phyloP scores from a whole-genome alignment of 2,888 invertebrate species.

The Anthoptus insignis region DNA sequence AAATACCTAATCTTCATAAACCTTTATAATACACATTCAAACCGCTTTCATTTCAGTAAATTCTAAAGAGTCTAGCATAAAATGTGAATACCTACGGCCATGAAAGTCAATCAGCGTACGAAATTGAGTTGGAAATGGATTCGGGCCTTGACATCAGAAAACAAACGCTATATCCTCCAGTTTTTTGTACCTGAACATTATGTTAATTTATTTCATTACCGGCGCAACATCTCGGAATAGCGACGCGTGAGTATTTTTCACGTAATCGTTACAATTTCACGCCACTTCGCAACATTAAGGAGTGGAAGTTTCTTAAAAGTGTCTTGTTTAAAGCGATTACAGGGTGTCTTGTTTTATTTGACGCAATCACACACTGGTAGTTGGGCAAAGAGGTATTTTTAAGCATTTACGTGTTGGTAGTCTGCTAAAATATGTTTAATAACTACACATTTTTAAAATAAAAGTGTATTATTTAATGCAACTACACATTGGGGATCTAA shows the following conservation, averaged over 20 bases:
- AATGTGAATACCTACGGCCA: not conserved
- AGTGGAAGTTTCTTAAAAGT: too few species aligned
- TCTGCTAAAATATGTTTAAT: too few species aligned
- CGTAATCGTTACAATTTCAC: conserved; percentile 2
- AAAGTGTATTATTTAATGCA: too few species aligned
- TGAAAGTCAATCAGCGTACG: conserved; percentile 22
- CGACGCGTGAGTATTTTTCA: not conserved
- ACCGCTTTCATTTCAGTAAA: not conserved
- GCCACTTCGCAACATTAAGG: too few species aligned
- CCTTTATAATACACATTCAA: not conserved
- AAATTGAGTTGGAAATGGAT: conserved; percentile 27
- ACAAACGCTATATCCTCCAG: conserved; percentile 11
- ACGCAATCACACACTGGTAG: too few species aligned
- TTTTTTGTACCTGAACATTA: conserved; percentile 27
- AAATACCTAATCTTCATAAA: too few species aligned
- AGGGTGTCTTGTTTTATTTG: too few species aligned
- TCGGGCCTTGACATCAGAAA: conserved; percentile 22
- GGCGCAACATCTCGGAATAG: conserved; percentile 15
- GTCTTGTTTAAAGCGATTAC: too few species aligned
- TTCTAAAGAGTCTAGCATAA: not conserved
- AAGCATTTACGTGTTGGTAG: too few species aligned
- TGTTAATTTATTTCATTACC: conserved; percentile 25
- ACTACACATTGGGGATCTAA: not conserved
- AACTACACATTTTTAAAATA: too few species aligned
- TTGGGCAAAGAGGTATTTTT: too few species aligned